Base-by-base conservation (phyloP, 2,113 vertebrate species). In the Mesembrinibis cayennensis region DNA sequence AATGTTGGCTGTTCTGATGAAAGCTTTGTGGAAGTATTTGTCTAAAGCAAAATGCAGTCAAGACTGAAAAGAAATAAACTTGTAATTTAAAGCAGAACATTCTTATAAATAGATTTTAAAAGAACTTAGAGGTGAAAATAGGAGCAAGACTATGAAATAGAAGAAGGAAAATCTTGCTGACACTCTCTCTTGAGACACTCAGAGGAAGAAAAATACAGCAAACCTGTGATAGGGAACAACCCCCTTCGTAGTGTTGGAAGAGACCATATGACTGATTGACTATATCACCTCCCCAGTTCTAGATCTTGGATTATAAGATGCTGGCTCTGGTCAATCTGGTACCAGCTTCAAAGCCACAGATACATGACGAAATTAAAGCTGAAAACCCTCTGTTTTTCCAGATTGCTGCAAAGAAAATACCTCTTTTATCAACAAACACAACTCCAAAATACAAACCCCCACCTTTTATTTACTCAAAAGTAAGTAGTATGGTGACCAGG, bases 61-160 rank as follows among this genome's bases (percentile, higher is more conserved):
- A 89, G 55, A 70, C 27, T 59, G 63, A 44, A 80, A 93, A 88
- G 40, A 82, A 80, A 53, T 30, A 53, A 44, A 49, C 23, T 82
- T 79, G 32, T 82, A 45, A 91, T 91, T 95, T 87, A 95, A 88
- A 87, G 66, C 50, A 93, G 67, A 95, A 73, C 26, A 30, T 90
- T 87, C 30, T 45, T 65, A 71, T 78, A 18, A 61, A 44, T 36
- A 49, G 55, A 50, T 77, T 94, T 87, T 92, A 32, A 79, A 92
- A 84, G 59, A 79, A 74, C 34, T 89, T 93, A 16, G 55, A 65
- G 19, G 47, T 90, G 71, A 77, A 90, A 91, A 70, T 82, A 59
- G 40, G 32, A 95, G 42, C 63, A 88, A 52, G 32, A 49, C 42
- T 50, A 11, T 85, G 45, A 88, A 91, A 53, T 13, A 82, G 42